A percentile compares a stretch with the other conserved stretches of the same genome.
Conservation (phyloP, 92 coral and sea anemone genomes). For the Phenganax stokvisi region DNA sequence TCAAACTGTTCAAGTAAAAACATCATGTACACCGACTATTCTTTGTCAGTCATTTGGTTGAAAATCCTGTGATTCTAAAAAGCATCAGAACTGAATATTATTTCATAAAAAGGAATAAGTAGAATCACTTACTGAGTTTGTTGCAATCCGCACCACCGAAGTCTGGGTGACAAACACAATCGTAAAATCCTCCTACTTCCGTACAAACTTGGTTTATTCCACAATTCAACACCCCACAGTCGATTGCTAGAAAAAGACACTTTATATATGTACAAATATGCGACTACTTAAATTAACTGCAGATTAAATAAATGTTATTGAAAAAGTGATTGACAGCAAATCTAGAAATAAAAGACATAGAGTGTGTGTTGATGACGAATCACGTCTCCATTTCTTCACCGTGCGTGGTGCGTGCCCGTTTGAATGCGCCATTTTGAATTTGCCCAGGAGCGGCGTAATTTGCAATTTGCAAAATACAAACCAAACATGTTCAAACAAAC, state of each 20-base stretch:
- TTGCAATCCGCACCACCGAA: not conserved
- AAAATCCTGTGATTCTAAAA: no score
- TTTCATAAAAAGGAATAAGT: not conserved
- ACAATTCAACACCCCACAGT: slow-evolving; percentile 13
- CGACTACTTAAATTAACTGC: no score
- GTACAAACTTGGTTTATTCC: not conserved
- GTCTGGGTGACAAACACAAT: slow-evolving; percentile 2
- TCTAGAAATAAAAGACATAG: no score
- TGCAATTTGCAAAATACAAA: no score
- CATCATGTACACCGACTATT: no score
- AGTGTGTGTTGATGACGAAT: not conserved
- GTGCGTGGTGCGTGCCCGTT: not conserved
- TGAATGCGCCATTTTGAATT: not conserved
- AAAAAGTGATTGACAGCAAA: no score
- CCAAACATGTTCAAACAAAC: no score
- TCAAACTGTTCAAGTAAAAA: no score
- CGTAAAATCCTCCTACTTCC: not conserved
- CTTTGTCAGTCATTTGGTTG: no score
- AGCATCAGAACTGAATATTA: not conserved
- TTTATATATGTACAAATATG: not conserved
- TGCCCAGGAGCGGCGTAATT: no score
- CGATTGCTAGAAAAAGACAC: not conserved
- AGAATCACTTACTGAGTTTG: not conserved
- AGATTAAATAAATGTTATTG: no score
- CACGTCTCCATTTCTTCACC: not conserved